Evolutionary conservation across 2,113 vertebrate genomes (phyloP).

Genomic region (Mustelus asterias): DNA sequence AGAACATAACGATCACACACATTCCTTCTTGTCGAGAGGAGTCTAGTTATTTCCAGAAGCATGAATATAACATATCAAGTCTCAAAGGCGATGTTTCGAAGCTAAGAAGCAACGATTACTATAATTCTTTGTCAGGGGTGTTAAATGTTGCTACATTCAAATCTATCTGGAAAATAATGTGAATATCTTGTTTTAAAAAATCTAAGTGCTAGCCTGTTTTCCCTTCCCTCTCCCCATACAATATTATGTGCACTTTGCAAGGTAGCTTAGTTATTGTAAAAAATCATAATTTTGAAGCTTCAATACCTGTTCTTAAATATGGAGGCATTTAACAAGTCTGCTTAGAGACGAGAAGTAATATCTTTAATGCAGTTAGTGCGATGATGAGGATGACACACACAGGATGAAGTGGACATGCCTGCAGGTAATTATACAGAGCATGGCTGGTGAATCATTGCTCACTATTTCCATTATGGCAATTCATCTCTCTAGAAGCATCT

Average conservation of each 20-base stretch:
- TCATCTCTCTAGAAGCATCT: slow-evolving; percentile 37
- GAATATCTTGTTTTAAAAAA: neutral
- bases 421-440: slow-evolving; percentile 34
- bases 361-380: slow-evolving; percentile 22
- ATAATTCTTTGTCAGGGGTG: neutral
- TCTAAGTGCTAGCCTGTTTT: too few relatives aligned
- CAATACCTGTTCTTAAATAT: neutral
- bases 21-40: neutral
- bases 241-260: neutral
- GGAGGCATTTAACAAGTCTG: slow-evolving; percentile 5
- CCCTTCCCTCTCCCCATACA: neutral
- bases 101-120: neutral
- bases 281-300: neutral
- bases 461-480: slow-evolving; percentile 38
- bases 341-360: slow-evolving; percentile 7
- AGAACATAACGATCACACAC: neutral
- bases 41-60: neutral
- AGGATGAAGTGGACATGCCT: slow-evolving; percentile 36
- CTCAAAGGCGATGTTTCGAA: neutral
- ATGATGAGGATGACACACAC: slow-evolving; percentile 32
- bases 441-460: slow-evolving; percentile 34
- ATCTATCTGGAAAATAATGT: neutral
- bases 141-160: neutral
- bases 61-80: neutral
- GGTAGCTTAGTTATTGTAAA: neutral